Conservation (phyloP, 1,140 invertebrate genomes). For the Ips typographus region DNA sequence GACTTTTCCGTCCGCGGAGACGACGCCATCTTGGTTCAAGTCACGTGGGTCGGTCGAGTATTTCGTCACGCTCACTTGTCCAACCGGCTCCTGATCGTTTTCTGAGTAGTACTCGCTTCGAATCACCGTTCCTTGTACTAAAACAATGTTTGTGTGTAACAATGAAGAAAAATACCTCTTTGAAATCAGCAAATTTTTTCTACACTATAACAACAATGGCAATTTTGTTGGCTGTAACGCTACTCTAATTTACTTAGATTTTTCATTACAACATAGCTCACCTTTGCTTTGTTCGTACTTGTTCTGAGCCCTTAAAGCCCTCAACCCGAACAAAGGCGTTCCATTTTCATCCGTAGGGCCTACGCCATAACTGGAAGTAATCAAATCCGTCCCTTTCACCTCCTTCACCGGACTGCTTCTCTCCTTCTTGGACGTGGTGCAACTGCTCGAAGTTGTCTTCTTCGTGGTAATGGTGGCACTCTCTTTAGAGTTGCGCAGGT, state of each 20-base stretch:
- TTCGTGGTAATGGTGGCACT: conserved; percentile 32
- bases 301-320: conserved; percentile 66
- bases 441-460: conserved; percentile 21
- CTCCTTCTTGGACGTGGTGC: conserved; percentile 38
- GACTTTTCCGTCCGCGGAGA: conserved; percentile 37
- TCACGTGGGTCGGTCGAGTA: conserved; percentile 66
- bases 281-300: conserved; percentile 59
- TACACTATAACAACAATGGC: not conserved
- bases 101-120: conserved; percentile 66
- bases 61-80: conserved; percentile 64
- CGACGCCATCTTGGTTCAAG: conserved; percentile 50
- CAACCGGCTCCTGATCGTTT: conserved; percentile 65
- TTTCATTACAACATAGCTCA: conserved; percentile 37
- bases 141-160: conserved; percentile 15
- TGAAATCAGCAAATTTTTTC: not conserved
- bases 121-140: conserved; percentile 67
- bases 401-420: conserved; percentile 44
- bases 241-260: not conserved
- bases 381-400: conserved; percentile 58
- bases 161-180: not conserved
- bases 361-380: conserved; percentile 79
- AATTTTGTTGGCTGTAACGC: not conserved
- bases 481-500: conserved; percentile 44
- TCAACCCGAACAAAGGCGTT: conserved; percentile 72
- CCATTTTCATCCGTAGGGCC: conserved; percentile 78